Conservation (phyloP, 2,113 vertebrate genomes). For the Perccottus glenii region DNA sequence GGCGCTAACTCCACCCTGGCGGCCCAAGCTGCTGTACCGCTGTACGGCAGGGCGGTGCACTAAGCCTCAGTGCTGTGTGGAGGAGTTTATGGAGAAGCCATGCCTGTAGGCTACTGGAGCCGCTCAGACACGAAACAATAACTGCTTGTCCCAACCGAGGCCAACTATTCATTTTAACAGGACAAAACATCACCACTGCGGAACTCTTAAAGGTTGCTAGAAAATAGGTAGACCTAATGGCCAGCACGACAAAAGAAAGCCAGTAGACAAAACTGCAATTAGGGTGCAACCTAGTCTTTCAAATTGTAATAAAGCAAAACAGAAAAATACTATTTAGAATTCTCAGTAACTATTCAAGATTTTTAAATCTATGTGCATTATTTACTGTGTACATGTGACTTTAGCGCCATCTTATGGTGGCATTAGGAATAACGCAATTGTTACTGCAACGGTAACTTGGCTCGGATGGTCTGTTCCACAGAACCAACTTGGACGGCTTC, state of each 20-base stretch:
- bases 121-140: background rate
- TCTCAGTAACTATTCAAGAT: too few relatives aligned
- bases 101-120: background rate
- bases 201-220: too few relatives aligned
- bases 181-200: background rate
- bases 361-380: too few relatives aligned
- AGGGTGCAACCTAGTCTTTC: background rate
- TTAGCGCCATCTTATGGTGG: background rate
- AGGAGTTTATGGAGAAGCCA: background rate
- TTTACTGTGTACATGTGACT: background rate
- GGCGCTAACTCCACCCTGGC: conserved; percentile 62
- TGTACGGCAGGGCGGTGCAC: conserved; percentile 40
- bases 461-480: too few relatives aligned
- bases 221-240: too few relatives aligned
- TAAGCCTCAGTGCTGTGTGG: background rate
- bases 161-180: background rate
- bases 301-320: background rate
- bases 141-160: background rate
- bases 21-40: conserved; percentile 5
- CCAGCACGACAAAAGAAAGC: too few relatives aligned
- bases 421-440: background rate
- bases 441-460: too few relatives aligned
- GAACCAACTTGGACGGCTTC: too few relatives aligned
- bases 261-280: too few relatives aligned
- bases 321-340: background rate